phyloP scores from a whole-genome alignment of 2,888 invertebrate species.

The Xestia sexstrigata region DNA sequence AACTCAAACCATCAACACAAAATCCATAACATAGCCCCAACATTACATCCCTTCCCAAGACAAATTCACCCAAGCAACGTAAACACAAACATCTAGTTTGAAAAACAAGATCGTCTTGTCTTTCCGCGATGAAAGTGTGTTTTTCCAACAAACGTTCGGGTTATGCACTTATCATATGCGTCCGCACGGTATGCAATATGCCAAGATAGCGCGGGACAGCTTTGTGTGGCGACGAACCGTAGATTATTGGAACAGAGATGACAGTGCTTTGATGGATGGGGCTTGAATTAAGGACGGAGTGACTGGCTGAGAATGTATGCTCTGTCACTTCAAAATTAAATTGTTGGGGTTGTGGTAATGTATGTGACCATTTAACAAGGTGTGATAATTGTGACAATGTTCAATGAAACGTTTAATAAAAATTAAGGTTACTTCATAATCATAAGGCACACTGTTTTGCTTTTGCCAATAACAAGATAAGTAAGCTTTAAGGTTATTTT shows the following conservation, averaged over 20 bases:
- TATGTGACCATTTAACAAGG: not conserved
- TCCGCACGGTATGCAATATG: conserved; percentile 81
- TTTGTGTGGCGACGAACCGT: conserved; percentile 76
- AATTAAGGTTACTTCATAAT: not conserved
- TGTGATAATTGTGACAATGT: not conserved
- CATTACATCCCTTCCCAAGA: conserved; percentile 36
- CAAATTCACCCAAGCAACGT: conserved; percentile 49
- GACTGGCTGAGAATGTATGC: conserved; percentile 17
- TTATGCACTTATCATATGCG: conserved; percentile 85
- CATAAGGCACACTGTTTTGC: not conserved
- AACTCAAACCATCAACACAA: conserved; percentile 18
- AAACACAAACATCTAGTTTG: conserved; percentile 57
- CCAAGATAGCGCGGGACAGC: conserved; percentile 82
- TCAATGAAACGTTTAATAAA: not conserved
- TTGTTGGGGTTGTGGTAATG: not conserved
- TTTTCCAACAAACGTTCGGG: conserved; percentile 69
- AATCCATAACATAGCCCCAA: conserved; percentile 25
- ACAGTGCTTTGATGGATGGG: conserved; percentile 32
- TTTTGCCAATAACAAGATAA: not conserved
- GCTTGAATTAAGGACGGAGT: conserved; percentile 25
- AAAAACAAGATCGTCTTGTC: conserved; percentile 65
- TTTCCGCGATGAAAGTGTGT: conserved; percentile 63
- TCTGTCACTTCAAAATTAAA: conserved; percentile 22
- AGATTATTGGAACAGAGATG: conserved; percentile 63
- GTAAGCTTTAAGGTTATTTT: not conserved